Evolutionary conservation across 35 echinoderm and acorn worm species (phyloP).

Genomic region (Ptychodera flava): DNA sequence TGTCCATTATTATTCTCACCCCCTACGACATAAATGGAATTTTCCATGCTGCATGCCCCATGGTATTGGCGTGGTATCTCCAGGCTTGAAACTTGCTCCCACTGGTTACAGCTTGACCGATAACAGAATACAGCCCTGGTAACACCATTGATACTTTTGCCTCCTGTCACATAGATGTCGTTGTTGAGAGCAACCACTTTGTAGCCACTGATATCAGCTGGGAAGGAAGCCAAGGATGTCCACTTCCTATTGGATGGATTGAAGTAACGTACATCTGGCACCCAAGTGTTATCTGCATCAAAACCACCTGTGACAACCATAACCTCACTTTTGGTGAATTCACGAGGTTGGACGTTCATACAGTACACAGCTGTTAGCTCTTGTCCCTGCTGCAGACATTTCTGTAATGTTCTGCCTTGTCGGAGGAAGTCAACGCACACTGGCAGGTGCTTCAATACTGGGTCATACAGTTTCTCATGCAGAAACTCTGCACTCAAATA

Average conservation of each 20-base stretch:
- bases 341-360: slow-evolving; percentile 15
- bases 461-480: slow-evolving; percentile 4
- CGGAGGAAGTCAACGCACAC: slow-evolving; percentile 22
- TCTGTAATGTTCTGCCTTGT: slow-evolving; percentile 28
- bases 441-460: slow-evolving; percentile 28
- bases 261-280: slow-evolving; percentile 46
- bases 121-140: slow-evolving; percentile 28
- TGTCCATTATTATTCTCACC: slow-evolving; percentile 35
- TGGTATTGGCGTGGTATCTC: slow-evolving; percentile 32
- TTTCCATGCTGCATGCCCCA: slow-evolving; percentile 14
- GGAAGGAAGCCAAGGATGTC: slow-evolving; percentile 31
- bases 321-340: slow-evolving; percentile 54
- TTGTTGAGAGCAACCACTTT: slow-evolving; percentile 35
- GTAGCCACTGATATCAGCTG: slow-evolving; percentile 39
- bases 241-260: slow-evolving; percentile 36
- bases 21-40: slow-evolving; percentile 40
- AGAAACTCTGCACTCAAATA: slow-evolving; percentile 44
- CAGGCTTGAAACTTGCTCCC: slow-evolving; percentile 32
- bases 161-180: slow-evolving; percentile 59
- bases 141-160: slow-evolving; percentile 24
- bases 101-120: slow-evolving; percentile 16
- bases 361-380: background rate
- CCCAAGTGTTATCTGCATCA: slow-evolving; percentile 31
- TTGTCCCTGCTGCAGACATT: slow-evolving; percentile 10
- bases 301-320: slow-evolving; percentile 57